Conservation (phyloP, 92 coral and sea anemone genomes). For the Ricordea florida region DNA sequence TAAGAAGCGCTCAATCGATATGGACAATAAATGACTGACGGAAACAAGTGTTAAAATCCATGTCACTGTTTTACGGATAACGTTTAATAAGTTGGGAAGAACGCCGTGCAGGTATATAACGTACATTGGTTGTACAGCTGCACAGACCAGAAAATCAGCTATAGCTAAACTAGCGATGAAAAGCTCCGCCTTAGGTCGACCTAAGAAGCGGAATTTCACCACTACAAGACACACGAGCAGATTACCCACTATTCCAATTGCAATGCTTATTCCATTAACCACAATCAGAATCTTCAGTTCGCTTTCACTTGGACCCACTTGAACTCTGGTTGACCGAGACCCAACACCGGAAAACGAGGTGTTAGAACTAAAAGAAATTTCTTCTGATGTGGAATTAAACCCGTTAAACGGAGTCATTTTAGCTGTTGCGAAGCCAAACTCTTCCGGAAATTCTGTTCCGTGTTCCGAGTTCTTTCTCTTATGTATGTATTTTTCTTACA, state of each 20-base stretch:
- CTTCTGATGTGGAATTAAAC: too few relatives aligned
- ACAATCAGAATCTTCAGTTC: constrained; percentile 15
- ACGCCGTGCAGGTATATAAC: constrained; percentile 25
- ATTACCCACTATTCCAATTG: constrained; percentile 74
- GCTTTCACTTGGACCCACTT: neutral
- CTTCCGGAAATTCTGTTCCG: too few relatives aligned
- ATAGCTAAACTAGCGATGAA: constrained; percentile 75
- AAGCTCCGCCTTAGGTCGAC: constrained; percentile 74
- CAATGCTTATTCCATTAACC: constrained; percentile 14
- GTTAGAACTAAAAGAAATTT: too few relatives aligned
- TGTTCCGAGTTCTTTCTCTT: too few relatives aligned
- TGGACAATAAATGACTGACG: constrained; percentile 66
- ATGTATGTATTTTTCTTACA: too few relatives aligned
- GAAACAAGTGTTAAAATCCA: constrained; percentile 77
- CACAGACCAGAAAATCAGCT: constrained; percentile 72
- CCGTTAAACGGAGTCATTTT: too few relatives aligned
- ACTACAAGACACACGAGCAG: constrained; percentile 71
- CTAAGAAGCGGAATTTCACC: constrained; percentile 70
- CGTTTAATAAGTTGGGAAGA: constrained; percentile 34
- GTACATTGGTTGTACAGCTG: constrained; percentile 77
- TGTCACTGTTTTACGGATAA: constrained; percentile 54
- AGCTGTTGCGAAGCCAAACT: too few relatives aligned
- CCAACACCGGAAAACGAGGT: too few relatives aligned
- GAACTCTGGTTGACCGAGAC: neutral
- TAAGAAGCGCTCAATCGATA: constrained; percentile 81